Evolutionary conservation across 2,113 vertebrate species (phyloP).

Genomic region (Excalfactoria chinensis): DNA sequence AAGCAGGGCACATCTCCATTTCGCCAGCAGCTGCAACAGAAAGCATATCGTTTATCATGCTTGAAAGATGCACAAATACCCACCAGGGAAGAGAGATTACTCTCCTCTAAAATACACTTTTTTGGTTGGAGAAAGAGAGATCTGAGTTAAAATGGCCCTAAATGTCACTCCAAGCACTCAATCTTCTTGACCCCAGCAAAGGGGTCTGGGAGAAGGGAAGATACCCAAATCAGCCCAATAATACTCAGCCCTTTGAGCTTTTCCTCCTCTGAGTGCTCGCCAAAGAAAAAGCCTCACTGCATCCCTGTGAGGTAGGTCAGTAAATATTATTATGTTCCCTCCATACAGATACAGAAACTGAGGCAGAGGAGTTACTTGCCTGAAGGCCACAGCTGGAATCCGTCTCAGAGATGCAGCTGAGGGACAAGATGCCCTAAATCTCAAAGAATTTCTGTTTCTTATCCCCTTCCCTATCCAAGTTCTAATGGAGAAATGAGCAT

Average conservation of each 20-base stretch:
- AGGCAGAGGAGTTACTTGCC: constrained; percentile 32
- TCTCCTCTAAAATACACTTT: background rate
- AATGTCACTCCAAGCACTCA: constrained; percentile 5
- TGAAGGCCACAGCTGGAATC: background rate
- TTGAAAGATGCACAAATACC: constrained; percentile 45
- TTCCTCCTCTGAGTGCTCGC: background rate
- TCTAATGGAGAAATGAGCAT: background rate
- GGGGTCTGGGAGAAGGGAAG: background rate
- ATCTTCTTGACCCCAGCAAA: background rate
- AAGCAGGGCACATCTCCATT: constrained; percentile 32
- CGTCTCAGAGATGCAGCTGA: background rate
- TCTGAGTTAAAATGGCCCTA: background rate
- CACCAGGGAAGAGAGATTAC: constrained; percentile 19
- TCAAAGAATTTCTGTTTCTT: background rate
- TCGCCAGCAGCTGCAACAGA: constrained; percentile 38
- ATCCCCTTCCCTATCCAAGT: background rate
- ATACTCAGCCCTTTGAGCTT: constrained; percentile 16
- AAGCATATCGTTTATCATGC: background rate
- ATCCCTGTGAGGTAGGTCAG: constrained; percentile 58
- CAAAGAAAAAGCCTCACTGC: constrained; percentile 45
- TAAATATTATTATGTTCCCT: constrained; percentile 43
- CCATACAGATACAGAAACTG: background rate
- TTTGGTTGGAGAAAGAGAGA: constrained; percentile 25
- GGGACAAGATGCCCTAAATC: background rate
- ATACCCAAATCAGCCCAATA: constrained; percentile 1